These are phyloP conservation scores for Mirounga angustirostris DNA, from an alignment of 2,113 vertebrate genomes.

Conservation along the genomic window DNA sequence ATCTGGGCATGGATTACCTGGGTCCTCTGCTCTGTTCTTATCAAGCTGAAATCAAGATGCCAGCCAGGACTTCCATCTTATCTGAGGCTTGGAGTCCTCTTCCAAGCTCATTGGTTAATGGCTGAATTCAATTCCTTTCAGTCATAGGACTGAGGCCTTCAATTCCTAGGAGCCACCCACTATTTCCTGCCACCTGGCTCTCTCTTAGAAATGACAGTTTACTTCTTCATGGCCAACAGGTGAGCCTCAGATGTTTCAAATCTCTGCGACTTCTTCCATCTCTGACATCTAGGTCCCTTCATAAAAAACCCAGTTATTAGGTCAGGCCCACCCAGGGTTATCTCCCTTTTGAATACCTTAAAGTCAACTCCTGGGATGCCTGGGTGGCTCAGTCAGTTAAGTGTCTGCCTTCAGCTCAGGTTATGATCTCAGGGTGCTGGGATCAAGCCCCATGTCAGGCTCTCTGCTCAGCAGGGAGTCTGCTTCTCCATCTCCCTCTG, in stretches of 20 bases:
- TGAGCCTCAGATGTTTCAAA: not conserved
- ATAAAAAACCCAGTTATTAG: not conserved
- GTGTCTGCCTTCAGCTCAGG: too few relatives aligned
- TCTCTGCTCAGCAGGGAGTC: too few relatives aligned
- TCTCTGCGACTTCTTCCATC: not conserved
- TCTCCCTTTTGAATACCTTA: not conserved
- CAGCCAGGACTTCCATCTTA: not conserved
- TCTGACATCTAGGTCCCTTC: not conserved
- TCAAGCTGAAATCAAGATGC: constrained; percentile 5
- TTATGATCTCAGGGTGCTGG: too few relatives aligned
- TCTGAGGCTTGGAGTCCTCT: not conserved
- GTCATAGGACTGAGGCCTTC: not conserved
- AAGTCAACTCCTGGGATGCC: not conserved
- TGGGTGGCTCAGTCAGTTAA: too few relatives aligned
- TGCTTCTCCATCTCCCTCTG: not conserved
- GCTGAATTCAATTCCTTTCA: not conserved
- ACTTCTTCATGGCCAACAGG: not conserved
- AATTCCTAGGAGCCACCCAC: not conserved
- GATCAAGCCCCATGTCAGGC: too few relatives aligned
- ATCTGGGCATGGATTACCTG: not conserved
- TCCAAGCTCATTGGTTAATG: not conserved
- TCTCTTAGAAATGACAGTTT: not conserved
- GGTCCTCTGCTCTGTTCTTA: not conserved
- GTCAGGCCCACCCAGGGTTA: not conserved
- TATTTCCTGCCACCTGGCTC: not conserved